phyloP scores from a whole-genome alignment of 2,113 vertebrate species.

The Tringa solitaria region DNA sequence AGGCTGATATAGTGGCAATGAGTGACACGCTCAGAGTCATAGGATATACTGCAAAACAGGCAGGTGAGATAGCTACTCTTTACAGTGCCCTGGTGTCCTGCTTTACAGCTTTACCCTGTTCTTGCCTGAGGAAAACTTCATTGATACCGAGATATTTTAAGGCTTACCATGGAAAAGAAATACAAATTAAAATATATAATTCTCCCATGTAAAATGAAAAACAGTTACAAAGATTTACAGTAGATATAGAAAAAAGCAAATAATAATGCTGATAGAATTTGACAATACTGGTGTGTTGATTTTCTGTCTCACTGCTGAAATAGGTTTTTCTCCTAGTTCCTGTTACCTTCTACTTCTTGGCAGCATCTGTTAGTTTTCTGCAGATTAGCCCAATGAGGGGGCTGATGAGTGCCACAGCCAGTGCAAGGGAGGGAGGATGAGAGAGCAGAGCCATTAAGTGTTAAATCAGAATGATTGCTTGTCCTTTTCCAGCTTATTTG shows the following conservation, averaged over 20 bases:
- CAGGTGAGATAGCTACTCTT: neutral
- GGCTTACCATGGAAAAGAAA: neutral
- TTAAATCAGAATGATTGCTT: neutral
- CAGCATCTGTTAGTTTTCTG: neutral
- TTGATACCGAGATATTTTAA: neutral
- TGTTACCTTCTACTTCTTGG: neutral
- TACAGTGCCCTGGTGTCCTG: neutral
- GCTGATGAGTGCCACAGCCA: neutral
- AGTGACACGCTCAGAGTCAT: neutral
- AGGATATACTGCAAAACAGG: neutral
- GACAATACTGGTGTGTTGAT: neutral
- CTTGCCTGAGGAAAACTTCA: neutral
- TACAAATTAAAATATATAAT: neutral
- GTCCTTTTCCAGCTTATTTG: neutral
- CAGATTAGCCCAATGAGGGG: neutral
- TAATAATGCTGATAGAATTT: neutral
- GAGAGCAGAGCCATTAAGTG: neutral
- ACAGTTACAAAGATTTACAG: neutral
- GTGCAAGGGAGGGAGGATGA: neutral
- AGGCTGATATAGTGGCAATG: neutral
- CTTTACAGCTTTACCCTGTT: neutral
- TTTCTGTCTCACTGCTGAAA: neutral
- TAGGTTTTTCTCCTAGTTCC: neutral
- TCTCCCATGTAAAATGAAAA: neutral
- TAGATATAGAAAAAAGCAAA: neutral